These are phyloP conservation scores for Petaurus breviceps DNA, from an alignment of 2,113 vertebrate genomes.

Conservation along the genomic window DNA sequence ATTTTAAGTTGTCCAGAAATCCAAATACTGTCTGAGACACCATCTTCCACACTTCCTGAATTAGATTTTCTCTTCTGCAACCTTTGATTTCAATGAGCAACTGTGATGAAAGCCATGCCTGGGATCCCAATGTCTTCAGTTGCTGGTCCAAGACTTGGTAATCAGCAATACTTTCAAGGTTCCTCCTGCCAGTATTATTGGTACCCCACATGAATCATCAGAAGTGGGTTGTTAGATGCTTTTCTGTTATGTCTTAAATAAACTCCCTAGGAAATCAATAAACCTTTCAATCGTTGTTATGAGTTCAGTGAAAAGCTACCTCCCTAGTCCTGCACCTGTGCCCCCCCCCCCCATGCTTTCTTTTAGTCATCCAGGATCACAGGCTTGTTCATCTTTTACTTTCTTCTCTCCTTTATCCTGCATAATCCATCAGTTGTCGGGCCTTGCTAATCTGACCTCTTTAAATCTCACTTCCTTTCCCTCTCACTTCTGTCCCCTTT, in stretches of 20 bases:
- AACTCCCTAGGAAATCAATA: background rate
- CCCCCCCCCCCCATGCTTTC: background rate
- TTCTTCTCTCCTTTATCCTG: background rate
- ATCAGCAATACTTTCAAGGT: background rate
- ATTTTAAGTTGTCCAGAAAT: background rate
- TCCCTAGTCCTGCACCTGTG: too few species aligned
- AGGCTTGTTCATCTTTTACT: background rate
- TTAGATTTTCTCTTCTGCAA: background rate
- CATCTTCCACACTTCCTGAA: background rate
- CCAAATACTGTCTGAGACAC: background rate
- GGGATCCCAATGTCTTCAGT: background rate
- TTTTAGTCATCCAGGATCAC: background rate
- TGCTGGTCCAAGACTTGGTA: background rate
- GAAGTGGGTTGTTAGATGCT: background rate
- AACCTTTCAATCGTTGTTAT: background rate
- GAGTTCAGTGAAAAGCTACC: background rate
- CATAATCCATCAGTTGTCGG: background rate
- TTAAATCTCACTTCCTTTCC: background rate
- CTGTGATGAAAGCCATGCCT: background rate
- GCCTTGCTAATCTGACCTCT: background rate
- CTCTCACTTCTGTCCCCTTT: background rate
- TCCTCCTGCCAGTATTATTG: background rate
- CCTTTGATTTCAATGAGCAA: background rate
- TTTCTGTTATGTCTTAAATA: background rate
- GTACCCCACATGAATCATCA: background rate